Conservation (phyloP, 30 jellyfish, hydroid and myxozoan species). For the Catostylus mosaicus region DNA sequence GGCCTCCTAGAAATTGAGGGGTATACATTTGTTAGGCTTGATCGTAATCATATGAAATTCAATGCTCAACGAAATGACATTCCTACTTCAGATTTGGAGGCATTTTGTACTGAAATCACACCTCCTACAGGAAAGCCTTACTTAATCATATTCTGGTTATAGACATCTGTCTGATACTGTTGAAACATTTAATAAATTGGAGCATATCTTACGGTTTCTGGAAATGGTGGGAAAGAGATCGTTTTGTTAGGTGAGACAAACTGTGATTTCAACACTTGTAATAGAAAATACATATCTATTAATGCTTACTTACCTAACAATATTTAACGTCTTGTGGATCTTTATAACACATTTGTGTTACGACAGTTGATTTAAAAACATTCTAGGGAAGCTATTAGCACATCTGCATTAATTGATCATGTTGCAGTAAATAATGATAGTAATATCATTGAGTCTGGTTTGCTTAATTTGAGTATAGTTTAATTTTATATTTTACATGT, state of each 20-base stretch:
- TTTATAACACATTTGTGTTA: not conserved
- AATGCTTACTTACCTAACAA: not conserved
- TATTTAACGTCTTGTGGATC: conserved; percentile 1
- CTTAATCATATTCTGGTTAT: conserved; percentile 2
- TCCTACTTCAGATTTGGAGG: not conserved
- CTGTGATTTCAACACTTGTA: conserved; percentile 9
- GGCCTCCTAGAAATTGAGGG: conserved; percentile 13
- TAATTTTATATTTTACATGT: too few relatives aligned
- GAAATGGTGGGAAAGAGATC: too few relatives aligned
- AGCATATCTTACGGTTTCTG: too few relatives aligned
- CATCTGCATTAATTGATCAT: not conserved
- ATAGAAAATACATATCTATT: not conserved
- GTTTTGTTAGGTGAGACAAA: too few relatives aligned
- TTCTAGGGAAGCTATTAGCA: not conserved
- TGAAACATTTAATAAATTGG: too few relatives aligned
- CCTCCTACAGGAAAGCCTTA: not conserved
- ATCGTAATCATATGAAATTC: conserved; percentile 16
- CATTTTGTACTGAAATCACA: not conserved
- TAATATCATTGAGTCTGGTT: too few relatives aligned
- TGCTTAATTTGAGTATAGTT: too few relatives aligned
- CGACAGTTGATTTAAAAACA: conserved; percentile 1
- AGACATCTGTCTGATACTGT: too few relatives aligned
- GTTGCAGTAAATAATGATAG: too few relatives aligned
- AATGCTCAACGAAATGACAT: not conserved
- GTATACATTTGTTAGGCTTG: conserved; percentile 2